Conservation (phyloP, 1,140 invertebrate species). For the Dreissena polymorpha region DNA sequence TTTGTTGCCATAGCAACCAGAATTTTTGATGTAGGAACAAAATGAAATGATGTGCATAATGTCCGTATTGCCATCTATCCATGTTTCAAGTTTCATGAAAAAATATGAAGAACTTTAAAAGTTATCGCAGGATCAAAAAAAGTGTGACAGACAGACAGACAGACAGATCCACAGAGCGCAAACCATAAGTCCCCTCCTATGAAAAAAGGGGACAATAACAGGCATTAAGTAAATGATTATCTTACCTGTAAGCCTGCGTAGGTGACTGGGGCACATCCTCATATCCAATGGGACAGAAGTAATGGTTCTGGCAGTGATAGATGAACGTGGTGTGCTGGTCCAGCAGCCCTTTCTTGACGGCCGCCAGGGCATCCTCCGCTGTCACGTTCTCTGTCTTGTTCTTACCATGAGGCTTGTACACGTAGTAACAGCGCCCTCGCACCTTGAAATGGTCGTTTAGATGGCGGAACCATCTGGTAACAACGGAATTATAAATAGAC, state of each 20-base stretch:
- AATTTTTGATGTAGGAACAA: no score
- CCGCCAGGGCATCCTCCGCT: conserved; percentile 65
- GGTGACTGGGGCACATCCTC: conserved; percentile 70
- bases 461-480: conserved; percentile 73
- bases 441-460: conserved; percentile 75
- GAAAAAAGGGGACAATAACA: no score
- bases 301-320: conserved; percentile 78
- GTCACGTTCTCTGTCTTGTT: conserved; percentile 70
- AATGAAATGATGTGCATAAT: no score
- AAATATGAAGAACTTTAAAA: no score
- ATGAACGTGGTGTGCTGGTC: conserved; percentile 71
- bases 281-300: conserved; percentile 77
- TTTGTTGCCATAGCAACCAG: no score
- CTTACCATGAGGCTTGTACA: conserved; percentile 75
- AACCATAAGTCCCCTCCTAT: no score
- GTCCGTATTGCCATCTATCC: no score
- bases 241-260: conserved; percentile 73
- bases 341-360: conserved; percentile 70
- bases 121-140: no score
- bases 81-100: no score
- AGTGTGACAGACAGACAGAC: no score
- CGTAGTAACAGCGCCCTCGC: conserved; percentile 66
- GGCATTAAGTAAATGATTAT: neutral
- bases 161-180: no score
- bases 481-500: neutral